Percentiles rank a stretch among this genome's conserved stretches.
Conservation (phyloP, 2,797 vertebrate species). For the Rhodeus uyekii region DNA sequence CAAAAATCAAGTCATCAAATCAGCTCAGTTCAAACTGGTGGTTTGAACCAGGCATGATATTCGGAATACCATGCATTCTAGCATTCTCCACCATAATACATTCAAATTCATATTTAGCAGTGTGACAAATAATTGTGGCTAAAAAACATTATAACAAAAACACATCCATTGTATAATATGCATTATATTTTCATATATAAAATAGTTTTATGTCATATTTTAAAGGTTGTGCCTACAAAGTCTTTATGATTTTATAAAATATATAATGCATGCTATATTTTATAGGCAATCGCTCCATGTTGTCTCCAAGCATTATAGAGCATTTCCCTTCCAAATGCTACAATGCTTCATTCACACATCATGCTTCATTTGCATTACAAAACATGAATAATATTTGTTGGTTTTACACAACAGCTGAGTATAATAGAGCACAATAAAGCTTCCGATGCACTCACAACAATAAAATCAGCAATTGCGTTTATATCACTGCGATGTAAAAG, state of each 20-base stretch:
- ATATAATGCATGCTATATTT: constrained; percentile 1
- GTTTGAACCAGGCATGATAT: not conserved
- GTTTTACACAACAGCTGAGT: constrained; percentile 23
- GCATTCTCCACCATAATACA: not conserved
- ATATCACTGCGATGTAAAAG: constrained; percentile 24
- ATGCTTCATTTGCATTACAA: constrained; percentile 37
- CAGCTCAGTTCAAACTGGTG: constrained; percentile 7
- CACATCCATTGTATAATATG: not conserved
- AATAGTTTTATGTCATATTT: not conserved
- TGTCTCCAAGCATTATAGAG: constrained; percentile 7
- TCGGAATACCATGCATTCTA: not conserved
- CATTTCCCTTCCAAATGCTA: constrained; percentile 8
- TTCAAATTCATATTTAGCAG: constrained; percentile 2
- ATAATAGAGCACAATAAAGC: constrained; percentile 23
- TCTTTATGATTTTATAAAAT: not conserved
- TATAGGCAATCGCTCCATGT: not conserved
- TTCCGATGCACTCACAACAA: constrained; percentile 15
- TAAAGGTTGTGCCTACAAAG: not conserved
- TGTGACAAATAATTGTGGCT: not conserved
- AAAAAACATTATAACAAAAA: not conserved
- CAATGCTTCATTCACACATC: constrained; percentile 18
- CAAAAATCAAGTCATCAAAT: constrained; percentile 15
- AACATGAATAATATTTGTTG: constrained; percentile 14
- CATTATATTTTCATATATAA: not conserved
- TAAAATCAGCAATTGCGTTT: constrained; percentile 23